Evolutionary conservation across 1,140 invertebrate genomes (phyloP).

Genomic region (Cydia strobilella): DNA sequence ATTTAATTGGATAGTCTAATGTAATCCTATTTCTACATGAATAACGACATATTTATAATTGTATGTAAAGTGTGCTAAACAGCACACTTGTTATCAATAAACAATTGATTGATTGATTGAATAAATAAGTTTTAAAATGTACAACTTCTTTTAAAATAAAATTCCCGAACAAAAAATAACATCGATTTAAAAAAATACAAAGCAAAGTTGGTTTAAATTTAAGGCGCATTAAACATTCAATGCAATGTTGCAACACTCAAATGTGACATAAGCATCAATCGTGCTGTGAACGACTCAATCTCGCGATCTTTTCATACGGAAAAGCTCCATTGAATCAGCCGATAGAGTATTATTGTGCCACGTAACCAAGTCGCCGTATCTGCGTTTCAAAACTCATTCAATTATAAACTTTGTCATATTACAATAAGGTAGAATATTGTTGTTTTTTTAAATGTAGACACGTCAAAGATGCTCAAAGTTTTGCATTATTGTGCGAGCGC

Average conservation of each 20-base stretch:
- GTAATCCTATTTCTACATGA: too few species aligned
- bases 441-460: neutral
- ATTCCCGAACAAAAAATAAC: neutral
- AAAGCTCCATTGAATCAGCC: slow-evolving; percentile 61
- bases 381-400: neutral
- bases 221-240: neutral
- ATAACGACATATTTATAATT: too few species aligned
- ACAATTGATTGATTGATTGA: too few species aligned
- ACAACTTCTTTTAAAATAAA: neutral
- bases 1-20: too few species aligned
- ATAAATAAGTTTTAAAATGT: neutral
- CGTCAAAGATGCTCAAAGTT: neutral
- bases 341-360: slow-evolving; percentile 57
- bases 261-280: slow-evolving; percentile 56
- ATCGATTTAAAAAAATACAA: neutral
- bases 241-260: slow-evolving; percentile 32
- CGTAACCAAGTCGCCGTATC: neutral
- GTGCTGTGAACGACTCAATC: slow-evolving; percentile 59
- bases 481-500: slow-evolving; percentile 54
- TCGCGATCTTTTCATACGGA: slow-evolving; percentile 66
- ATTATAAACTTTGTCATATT: neutral
- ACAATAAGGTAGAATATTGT: neutral
- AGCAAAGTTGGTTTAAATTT: neutral
- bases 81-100: too few species aligned
- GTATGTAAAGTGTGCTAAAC: too few species aligned